phyloP scores from a whole-genome alignment of 2,113 vertebrate species.

The Arvicanthis niloticus region DNA sequence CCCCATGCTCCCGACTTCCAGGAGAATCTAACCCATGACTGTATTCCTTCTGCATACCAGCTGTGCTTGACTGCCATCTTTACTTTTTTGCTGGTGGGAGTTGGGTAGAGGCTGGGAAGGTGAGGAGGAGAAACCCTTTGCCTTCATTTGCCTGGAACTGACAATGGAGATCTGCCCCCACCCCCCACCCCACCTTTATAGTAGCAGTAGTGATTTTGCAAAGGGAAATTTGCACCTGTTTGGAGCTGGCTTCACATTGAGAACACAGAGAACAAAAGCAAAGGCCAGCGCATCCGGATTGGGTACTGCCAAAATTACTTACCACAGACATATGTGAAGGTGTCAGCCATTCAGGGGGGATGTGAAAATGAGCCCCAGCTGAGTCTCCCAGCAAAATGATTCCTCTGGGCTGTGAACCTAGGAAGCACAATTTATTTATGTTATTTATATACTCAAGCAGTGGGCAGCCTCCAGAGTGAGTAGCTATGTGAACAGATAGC shows the following conservation, averaged over 20 bases:
- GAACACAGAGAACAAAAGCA: constrained; percentile 17
- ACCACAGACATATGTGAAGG: constrained; percentile 86
- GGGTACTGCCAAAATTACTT: constrained; percentile 66
- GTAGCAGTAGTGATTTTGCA: constrained; percentile 52
- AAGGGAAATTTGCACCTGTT: constrained; percentile 65
- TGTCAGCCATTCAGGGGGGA: constrained; percentile 88
- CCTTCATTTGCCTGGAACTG: not conserved
- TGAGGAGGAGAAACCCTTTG: not conserved
- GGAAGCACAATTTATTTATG: constrained; percentile 54
- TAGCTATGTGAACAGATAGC: not conserved
- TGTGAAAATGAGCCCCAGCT: constrained; percentile 88
- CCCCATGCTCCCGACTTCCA: not conserved
- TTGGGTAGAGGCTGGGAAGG: not conserved
- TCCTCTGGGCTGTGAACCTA: constrained; percentile 86
- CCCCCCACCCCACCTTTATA: not conserved
- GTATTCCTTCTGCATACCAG: not conserved
- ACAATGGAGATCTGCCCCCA: not conserved
- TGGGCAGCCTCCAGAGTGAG: not conserved
- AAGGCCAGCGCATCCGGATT: not conserved
- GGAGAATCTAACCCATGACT: not conserved
- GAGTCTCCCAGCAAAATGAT: constrained; percentile 89
- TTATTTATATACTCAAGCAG: constrained; percentile 51
- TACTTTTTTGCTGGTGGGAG: not conserved
- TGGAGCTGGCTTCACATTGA: constrained; percentile 33
- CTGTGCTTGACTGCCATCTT: too few species aligned